Evolutionary conservation across 1,140 invertebrate species (phyloP).

Genomic region (Dendrolimus punctatus): DNA sequence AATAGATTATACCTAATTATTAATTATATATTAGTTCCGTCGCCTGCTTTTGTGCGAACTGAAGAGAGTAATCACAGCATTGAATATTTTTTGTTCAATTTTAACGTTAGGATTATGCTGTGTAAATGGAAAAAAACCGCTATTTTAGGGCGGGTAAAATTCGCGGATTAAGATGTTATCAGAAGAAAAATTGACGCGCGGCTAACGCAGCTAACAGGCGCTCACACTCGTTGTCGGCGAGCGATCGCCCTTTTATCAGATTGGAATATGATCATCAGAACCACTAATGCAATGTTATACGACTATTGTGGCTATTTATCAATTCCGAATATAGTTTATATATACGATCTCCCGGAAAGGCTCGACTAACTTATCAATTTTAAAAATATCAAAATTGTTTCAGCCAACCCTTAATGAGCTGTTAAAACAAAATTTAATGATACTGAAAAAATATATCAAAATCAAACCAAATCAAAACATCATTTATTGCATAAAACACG

Average conservation of each 20-base stretch:
- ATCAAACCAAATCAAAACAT: too few species aligned
- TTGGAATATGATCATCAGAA: slow-evolving; percentile 38
- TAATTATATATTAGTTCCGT: too few species aligned
- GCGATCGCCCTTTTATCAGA: slow-evolving; percentile 1
- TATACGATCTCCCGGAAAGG: background rate
- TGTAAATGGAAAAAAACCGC: slow-evolving; percentile 8
- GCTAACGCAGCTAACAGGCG: slow-evolving; percentile 13
- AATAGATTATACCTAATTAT: too few species aligned
- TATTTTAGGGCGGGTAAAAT: slow-evolving; percentile 23
- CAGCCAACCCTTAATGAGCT: background rate
- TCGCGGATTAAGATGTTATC: slow-evolving; percentile 59
- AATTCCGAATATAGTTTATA: background rate
- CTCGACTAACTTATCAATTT: background rate
- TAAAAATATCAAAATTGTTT: too few species aligned
- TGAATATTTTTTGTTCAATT: too few species aligned
- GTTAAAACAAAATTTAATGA: too few species aligned
- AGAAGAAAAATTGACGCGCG: slow-evolving; percentile 26
- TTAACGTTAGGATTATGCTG: background rate
- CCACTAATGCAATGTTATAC: slow-evolving; percentile 54
- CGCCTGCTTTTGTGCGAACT: too few species aligned
- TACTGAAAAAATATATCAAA: too few species aligned
- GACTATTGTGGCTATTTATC: slow-evolving; percentile 29
- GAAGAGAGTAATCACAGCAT: too few species aligned
- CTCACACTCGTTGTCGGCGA: slow-evolving; percentile 6
- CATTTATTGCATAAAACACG: too few species aligned